A percentile compares a stretch with the other conserved stretches of the same genome.
phyloP scores from a whole-genome alignment of 2,113 vertebrate species.

The Lophius piscatorius region DNA sequence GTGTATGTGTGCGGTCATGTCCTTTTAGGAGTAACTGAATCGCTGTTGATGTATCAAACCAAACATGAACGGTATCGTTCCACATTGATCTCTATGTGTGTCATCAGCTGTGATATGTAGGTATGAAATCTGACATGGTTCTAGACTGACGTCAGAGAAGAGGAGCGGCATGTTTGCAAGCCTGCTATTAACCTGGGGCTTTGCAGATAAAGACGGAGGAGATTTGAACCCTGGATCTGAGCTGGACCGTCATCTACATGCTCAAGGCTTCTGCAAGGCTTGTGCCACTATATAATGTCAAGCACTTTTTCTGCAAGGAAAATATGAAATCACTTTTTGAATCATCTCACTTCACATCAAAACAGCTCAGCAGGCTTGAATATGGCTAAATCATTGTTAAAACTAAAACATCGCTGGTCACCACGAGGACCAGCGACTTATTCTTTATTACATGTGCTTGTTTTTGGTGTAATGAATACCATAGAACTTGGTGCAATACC shows the following conservation, averaged over 20 bases:
- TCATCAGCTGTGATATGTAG: not conserved
- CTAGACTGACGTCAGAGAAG: conserved; percentile 52
- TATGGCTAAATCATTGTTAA: no score
- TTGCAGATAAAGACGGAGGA: conserved; percentile 76
- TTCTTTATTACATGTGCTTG: conserved; percentile 32
- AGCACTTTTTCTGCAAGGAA: conserved; percentile 70
- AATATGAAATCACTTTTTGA: conserved; percentile 26
- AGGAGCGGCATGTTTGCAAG: conserved; percentile 39
- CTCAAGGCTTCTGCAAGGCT: conserved; percentile 44
- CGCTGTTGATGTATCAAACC: conserved; percentile 40
- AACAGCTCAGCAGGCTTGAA: no score
- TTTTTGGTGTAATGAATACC: no score
- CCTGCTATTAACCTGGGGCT: conserved; percentile 64
- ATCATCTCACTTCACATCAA: no score
- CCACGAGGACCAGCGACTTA: conserved; percentile 50
- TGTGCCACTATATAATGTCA: conserved; percentile 70
- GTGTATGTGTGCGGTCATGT: not conserved
- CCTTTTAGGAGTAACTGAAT: conserved; percentile 23
- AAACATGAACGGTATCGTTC: conserved; percentile 25
- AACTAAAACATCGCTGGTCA: no score
- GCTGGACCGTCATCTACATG: conserved; percentile 73
- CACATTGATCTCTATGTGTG: conserved; percentile 25
- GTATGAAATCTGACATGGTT: conserved; percentile 49
- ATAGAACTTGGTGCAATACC: no score
- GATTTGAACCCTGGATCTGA: conserved; percentile 72